Evolutionary conservation across 1,140 invertebrate genomes (phyloP), one percentile per base, ranked within the genome.

Genomic region (Psilanteris sp.): DNA sequence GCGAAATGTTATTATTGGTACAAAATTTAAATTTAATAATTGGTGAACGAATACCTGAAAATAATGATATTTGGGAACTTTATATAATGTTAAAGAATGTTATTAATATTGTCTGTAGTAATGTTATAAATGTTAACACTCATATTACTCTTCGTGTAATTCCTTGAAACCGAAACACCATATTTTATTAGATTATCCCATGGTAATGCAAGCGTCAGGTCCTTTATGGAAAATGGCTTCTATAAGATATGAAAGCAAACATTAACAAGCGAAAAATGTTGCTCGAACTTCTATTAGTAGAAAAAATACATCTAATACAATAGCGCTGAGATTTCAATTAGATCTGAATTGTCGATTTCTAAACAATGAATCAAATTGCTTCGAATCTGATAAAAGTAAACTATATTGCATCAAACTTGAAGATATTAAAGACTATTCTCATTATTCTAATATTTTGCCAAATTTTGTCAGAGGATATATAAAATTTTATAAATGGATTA

Each of bases 1-100:
- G 29, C 18, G 59, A 50, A 50, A 50, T 64, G 59, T 7, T 43
- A 0, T 31, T 36, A 22, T 10, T 64, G 1, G 15, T 64, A 39
- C n/a, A 15, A 62, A 79, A 34, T 52, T 73, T 48, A 43, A 75
- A 59, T 57, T n/a, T 68, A 6, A 32, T 57, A 8, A 41, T 68
- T 15, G 41, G 52, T 0, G 55, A 81, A 37, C 59, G 76, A 26
- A 44, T 81, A 39, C 44, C 59, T 3, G 20, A 55, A 52, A 15
- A 48, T 26, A 29, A 77, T 70, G 14, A 36, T 5, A 9, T 57
- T 16, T 70, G 52, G 37, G 20, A 50, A 20, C 29, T 70, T 20
- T 57, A 32, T 29, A 13, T 52, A 8, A 4, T 50, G 0, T 32
- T 59, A 37, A 27, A 20, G 41, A 16, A 50, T 22, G 59, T 70